Percentiles rank a stretch among this genome's conserved stretches.
phyloP scores from a whole-genome alignment of 2,888 invertebrate species.

The Seira sanloemensis region DNA sequence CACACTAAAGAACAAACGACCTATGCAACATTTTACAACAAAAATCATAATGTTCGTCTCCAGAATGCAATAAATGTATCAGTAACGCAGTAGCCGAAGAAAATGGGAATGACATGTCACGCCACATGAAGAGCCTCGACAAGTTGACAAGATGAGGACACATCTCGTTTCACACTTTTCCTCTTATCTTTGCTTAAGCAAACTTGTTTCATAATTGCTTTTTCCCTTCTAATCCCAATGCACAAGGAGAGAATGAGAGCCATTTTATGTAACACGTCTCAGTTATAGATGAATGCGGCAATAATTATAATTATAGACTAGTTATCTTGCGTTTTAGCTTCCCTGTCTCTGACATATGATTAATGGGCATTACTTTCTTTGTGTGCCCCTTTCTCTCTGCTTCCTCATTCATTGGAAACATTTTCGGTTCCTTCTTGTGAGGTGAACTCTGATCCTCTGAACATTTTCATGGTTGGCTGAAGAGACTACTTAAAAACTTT shows the following conservation, averaged over 20 bases:
- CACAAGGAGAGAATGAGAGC: too few relatives aligned
- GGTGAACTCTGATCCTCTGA: not conserved
- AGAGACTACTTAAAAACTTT: not conserved
- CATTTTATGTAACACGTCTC: too few relatives aligned
- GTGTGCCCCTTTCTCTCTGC: not conserved
- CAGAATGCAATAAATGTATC: not conserved
- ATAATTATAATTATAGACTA: too few relatives aligned
- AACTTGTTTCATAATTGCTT: conserved; percentile 44
- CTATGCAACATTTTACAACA: not conserved
- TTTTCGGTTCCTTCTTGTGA: not conserved
- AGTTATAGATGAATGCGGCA: too few relatives aligned
- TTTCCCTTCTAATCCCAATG: too few relatives aligned
- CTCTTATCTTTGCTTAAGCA: conserved; percentile 16
- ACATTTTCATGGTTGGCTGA: not conserved
- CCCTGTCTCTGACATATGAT: conserved; percentile 18
- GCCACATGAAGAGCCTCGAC: conserved; percentile 22
- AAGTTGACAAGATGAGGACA: conserved; percentile 52
- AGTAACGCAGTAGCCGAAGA: conserved; percentile 37
- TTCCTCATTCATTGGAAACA: not conserved
- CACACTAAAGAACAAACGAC: not conserved
- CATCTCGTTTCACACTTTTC: conserved; percentile 32
- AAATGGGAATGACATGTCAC: conserved; percentile 32
- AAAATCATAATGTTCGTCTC: not conserved
- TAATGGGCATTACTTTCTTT: conserved; percentile 25
- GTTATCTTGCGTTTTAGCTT: not conserved